Percentiles rank a stretch among this genome's conserved stretches.
Conservation (phyloP, 2,797 vertebrate genomes). For the Rhinophrynus dorsalis region DNA sequence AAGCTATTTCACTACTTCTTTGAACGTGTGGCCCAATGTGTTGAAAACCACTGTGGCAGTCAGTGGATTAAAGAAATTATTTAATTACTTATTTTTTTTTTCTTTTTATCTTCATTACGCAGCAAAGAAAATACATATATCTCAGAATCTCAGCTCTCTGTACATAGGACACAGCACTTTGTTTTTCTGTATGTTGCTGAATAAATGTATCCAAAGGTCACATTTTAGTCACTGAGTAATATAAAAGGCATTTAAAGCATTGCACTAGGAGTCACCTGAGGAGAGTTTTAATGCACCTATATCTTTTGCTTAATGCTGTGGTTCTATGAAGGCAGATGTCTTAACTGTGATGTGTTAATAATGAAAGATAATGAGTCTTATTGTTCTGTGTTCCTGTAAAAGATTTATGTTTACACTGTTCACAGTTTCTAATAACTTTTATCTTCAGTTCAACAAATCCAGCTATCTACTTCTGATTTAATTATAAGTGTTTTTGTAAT, state of each 20-base stretch:
- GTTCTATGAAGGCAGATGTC: conserved; percentile 4
- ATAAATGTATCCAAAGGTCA: no score
- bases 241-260: conserved; percentile 12
- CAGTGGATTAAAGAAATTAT: no score
- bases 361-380: conserved; percentile 29
- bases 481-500: conserved; percentile 40
- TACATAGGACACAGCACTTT: no score
- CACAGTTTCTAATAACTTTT: conserved; percentile 37
- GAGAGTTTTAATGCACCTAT: conserved; percentile 6
- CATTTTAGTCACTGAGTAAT: conserved; percentile 20
- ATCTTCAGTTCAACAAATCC: conserved; percentile 39
- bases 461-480: conserved; percentile 39
- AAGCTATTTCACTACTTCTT: no score
- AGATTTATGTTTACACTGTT: conserved; percentile 29
- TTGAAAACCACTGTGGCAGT: no score
- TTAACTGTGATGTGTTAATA: conserved; percentile 30
- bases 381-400: conserved; percentile 31
- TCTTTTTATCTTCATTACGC: no score
- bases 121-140: no score
- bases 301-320: neutral
- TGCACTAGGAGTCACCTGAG: neutral
- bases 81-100: no score
- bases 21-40: no score
- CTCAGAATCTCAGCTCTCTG: no score
- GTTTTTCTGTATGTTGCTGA: no score